These are phyloP conservation scores for Lasioglossum leucozonium DNA, from an alignment of 2,888 invertebrate genomes.

Conservation along the genomic window DNA sequence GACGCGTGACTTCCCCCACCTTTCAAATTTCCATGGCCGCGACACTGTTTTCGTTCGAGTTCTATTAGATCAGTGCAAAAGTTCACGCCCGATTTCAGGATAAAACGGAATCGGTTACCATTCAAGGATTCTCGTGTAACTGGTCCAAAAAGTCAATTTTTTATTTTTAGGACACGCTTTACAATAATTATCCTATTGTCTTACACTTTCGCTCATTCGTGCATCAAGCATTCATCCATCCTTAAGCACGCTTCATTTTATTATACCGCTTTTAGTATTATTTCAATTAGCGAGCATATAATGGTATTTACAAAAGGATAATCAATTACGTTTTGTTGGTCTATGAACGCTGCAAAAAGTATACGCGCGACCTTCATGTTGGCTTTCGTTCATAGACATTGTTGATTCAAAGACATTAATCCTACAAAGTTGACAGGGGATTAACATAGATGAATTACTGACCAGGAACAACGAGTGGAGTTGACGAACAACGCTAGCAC, in stretches of 20 bases:
- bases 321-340: neutral
- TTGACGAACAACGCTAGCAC: conserved; percentile 32
- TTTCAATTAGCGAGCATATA: too few species aligned
- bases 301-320: neutral
- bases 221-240: too few species aligned
- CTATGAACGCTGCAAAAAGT: neutral
- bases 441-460: conserved; percentile 33
- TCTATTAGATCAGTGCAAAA: neutral
- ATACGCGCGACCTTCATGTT: neutral
- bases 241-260: too few species aligned
- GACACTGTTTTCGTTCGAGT: conserved; percentile 20
- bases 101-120: neutral
- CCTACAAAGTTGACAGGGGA: conserved; percentile 2
- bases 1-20: conserved; percentile 39
- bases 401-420: too few species aligned
- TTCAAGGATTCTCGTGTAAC: too few species aligned
- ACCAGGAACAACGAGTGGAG: conserved; percentile 40
- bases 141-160: too few species aligned
- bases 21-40: conserved; percentile 39
- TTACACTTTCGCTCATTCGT: too few species aligned
- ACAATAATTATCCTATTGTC: too few species aligned
- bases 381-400: neutral
- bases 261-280: too few species aligned
- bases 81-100: neutral
- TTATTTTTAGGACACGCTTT: too few species aligned